A percentile compares a stretch with the other conserved stretches of the same genome.
Conservation (phyloP, 2,888 invertebrate genomes). For the Sminthurinus aureus region DNA sequence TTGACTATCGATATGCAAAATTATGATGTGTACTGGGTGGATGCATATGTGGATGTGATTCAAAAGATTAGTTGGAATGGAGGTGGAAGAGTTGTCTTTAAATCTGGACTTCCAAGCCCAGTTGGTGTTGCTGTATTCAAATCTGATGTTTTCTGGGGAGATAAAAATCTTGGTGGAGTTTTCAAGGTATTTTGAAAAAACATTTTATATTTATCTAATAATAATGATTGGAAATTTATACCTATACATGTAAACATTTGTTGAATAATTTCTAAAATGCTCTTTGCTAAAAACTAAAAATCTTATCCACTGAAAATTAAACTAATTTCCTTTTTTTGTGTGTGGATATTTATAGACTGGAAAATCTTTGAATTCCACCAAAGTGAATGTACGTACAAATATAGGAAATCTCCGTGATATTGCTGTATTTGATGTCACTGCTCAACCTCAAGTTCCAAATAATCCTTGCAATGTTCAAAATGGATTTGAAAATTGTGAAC, state of each 20-base stretch:
- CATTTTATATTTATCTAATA: too few species aligned
- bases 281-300: too few species aligned
- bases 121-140: slow-evolving; percentile 91
- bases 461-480: slow-evolving; percentile 76
- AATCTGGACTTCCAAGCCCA: slow-evolving; percentile 88
- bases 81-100: slow-evolving; percentile 78
- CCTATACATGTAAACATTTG: too few species aligned
- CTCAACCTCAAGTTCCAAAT: slow-evolving; percentile 81
- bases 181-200: slow-evolving; percentile 75
- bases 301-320: too few species aligned
- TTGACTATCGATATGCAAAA: slow-evolving; percentile 91
- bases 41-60: slow-evolving; percentile 91
- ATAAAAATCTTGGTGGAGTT: slow-evolving; percentile 85
- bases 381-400: slow-evolving; percentile 38
- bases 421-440: slow-evolving; percentile 85
- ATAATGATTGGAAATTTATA: too few species aligned
- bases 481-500: slow-evolving; percentile 87
- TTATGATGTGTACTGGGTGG: slow-evolving; percentile 98
- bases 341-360: slow-evolving; percentile 26
- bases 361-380: slow-evolving; percentile 32
- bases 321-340: neutral
- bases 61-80: slow-evolving; percentile 89
- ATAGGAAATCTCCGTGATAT: slow-evolving; percentile 85
- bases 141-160: slow-evolving; percentile 91
- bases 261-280: too few species aligned